Conservation (phyloP, 2,888 invertebrate genomes). For the Epirrhoe alternata region DNA sequence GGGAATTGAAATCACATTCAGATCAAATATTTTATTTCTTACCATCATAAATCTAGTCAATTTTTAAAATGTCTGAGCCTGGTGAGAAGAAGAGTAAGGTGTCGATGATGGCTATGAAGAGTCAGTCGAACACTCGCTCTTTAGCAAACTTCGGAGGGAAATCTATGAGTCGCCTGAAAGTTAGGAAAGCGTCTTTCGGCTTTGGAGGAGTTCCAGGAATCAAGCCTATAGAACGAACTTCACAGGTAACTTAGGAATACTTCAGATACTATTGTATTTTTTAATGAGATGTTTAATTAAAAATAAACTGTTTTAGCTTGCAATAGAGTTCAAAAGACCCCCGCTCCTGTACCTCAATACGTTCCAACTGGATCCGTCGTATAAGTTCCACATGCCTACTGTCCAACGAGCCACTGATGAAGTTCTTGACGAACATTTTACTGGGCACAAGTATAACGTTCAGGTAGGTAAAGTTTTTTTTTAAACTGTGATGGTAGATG, state of each 20-base stretch:
- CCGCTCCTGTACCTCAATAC: slow-evolving; percentile 61
- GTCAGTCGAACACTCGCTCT: slow-evolving; percentile 49
- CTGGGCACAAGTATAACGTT: slow-evolving; percentile 65
- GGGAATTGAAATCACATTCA: too few relatives aligned
- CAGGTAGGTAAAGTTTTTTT: slow-evolving; percentile 56
- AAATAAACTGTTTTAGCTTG: slow-evolving; percentile 54
- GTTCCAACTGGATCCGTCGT: slow-evolving; percentile 64
- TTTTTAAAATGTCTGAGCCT: slow-evolving; percentile 34
- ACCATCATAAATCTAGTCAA: not conserved
- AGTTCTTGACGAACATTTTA: slow-evolving; percentile 61
- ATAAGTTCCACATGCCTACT: slow-evolving; percentile 50
- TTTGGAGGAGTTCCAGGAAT: slow-evolving; percentile 65
- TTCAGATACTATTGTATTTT: too few relatives aligned
- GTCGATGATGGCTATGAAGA: slow-evolving; percentile 52
- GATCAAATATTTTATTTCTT: too few relatives aligned
- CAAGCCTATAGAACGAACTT: slow-evolving; percentile 61
- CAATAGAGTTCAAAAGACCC: slow-evolving; percentile 71
- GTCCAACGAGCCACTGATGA: slow-evolving; percentile 53
- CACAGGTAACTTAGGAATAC: slow-evolving; percentile 53
- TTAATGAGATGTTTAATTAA: not conserved
- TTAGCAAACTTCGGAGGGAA: slow-evolving; percentile 44
- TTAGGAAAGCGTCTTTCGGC: slow-evolving; percentile 66
- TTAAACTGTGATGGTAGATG: too few relatives aligned
- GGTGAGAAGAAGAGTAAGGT: slow-evolving; percentile 54
- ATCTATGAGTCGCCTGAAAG: slow-evolving; percentile 62